These are phyloP conservation scores for Phasianus colchicus DNA, from an alignment of 2,113 vertebrate species.

Conservation along the genomic window DNA sequence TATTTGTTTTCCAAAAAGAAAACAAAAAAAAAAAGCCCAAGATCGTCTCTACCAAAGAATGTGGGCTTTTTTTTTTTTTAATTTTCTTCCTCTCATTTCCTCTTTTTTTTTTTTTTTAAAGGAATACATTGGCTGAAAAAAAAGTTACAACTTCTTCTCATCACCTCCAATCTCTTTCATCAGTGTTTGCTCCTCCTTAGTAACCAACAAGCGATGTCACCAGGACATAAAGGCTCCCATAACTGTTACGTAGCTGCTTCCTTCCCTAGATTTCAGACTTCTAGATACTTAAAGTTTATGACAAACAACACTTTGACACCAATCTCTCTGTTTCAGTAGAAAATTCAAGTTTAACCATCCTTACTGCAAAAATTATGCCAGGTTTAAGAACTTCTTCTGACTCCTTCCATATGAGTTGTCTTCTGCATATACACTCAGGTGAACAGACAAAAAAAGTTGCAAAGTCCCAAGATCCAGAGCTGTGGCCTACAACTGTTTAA, in stretches of 20 bases:
- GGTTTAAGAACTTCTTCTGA: not conserved
- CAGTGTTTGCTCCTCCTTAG: not conserved
- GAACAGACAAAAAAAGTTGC: not conserved
- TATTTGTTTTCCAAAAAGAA: not conserved
- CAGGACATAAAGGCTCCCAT: not conserved
- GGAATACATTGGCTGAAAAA: not conserved
- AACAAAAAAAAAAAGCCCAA: not conserved
- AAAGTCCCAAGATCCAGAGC: not conserved
- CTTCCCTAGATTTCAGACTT: not conserved
- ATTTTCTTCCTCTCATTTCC: not conserved
- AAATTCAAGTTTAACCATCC: not conserved
- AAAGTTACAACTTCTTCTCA: not conserved
- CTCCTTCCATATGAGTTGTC: not conserved
- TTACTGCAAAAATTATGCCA: not conserved
- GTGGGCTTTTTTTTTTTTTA: not conserved
- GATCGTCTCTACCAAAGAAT: not conserved
- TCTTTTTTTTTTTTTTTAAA: not conserved
- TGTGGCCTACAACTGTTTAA: not conserved
- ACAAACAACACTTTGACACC: not conserved
- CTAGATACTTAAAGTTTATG: not conserved
- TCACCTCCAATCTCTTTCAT: not conserved
- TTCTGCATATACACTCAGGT: not conserved
- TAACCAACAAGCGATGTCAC: not conserved
- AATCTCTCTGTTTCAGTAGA: not conserved
- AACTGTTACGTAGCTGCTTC: not conserved